Evolutionary conservation across 2,797 vertebrate species (phyloP), one percentile per base, ranked within the genome.

Genomic region (Capromys pilorides): DNA sequence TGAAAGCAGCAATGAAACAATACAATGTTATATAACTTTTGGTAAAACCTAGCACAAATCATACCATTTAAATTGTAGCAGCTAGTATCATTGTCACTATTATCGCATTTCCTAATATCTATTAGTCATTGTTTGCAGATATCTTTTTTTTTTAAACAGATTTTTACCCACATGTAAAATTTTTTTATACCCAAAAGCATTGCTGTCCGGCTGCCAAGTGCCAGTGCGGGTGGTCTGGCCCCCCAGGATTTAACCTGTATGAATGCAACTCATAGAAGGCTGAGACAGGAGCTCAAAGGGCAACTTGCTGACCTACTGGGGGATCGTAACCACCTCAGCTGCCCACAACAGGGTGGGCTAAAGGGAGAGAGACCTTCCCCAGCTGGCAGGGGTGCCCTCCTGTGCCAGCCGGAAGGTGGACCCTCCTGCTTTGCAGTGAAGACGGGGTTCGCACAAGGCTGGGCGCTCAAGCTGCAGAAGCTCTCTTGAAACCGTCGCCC

Each of bases 191-290:
- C 3, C 33, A n/a, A 6, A 95, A 31, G 31, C 59, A 4, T 7
- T 66, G 84, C n/a, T 81, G 3, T 16, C 28, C 59, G 36, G 28
- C 28, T 83, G 22, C 45, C 41, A n/a, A 82, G 73, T 78, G 54
- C 61, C 11, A 59, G 13, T 14, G 19, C 64, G 41, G 28, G 10
- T 61, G 82, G 39, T 45, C 57, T 67, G 18, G 0, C 45, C 80
- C 85, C 80, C 71, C 54, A 67, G 54, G 33, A 89, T 86, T 54
- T 92, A 83, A 77, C 82, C 51, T 82, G 64, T 64, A 64, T 81
- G 77, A 66, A 49, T 82, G 45, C 91, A 88, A 88, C 36, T 88
- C 31, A 18, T 1, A 90, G 79, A 85, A 77, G 33, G 6, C 69
- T 66, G 67, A 89, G 88, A 89, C 51, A 86, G 28, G 92, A 82